A percentile compares a stretch with the other conserved stretches of the same genome.
phyloP scores from a whole-genome alignment of 2,888 invertebrate genomes.

The Plagiodera versicolora region DNA sequence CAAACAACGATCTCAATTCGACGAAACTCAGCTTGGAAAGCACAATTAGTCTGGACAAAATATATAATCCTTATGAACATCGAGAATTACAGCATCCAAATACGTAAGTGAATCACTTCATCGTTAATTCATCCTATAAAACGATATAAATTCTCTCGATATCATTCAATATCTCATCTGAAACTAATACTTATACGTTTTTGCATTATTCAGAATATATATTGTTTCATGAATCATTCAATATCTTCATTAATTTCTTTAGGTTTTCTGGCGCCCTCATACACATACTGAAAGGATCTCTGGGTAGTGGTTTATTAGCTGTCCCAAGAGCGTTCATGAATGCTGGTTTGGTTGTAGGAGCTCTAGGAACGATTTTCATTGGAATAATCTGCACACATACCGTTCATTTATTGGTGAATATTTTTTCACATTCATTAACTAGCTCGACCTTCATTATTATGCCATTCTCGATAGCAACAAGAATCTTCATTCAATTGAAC shows the following conservation, averaged over 20 bases:
- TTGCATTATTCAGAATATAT: background rate
- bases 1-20: slow-evolving; percentile 41
- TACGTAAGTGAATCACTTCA: slow-evolving; percentile 33
- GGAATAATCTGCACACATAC: slow-evolving; percentile 84
- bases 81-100: slow-evolving; percentile 39
- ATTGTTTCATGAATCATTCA: too few relatives aligned
- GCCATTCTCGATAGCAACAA: too few relatives aligned
- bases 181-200: background rate
- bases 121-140: too few relatives aligned
- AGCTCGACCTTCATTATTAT: background rate
- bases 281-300: slow-evolving; percentile 90
- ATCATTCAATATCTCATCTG: too few relatives aligned
- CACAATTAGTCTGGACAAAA: slow-evolving; percentile 32
- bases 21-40: slow-evolving; percentile 33
- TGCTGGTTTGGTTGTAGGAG: slow-evolving; percentile 82
- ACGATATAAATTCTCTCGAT: too few relatives aligned
- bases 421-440: too few relatives aligned
- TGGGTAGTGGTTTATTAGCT: slow-evolving; percentile 93
- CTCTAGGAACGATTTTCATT: slow-evolving; percentile 68
- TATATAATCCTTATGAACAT: slow-evolving; percentile 41
- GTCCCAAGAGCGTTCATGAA: slow-evolving; percentile 94
- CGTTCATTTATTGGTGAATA: slow-evolving; percentile 85
- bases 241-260: background rate
- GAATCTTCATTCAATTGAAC: too few relatives aligned
- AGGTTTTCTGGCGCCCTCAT: slow-evolving; percentile 83